These are phyloP conservation scores for Speoplatyrhinus poulsoni DNA, from an alignment of 2,113 vertebrate genomes.

Conservation along the genomic window DNA sequence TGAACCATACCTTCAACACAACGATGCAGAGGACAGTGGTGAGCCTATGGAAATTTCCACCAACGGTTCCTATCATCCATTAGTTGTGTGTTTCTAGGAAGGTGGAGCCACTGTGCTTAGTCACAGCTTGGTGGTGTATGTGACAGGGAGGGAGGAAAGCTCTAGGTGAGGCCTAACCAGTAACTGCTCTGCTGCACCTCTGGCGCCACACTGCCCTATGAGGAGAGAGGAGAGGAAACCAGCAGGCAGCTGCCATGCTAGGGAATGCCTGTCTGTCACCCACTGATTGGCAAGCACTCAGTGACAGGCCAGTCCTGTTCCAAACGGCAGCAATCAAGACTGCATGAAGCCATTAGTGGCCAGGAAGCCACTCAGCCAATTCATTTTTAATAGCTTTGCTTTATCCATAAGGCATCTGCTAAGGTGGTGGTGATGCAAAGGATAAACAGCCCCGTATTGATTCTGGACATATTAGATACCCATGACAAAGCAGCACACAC, in stretches of 20 bases:
- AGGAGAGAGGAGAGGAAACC: not conserved
- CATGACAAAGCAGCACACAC: conserved; percentile 4
- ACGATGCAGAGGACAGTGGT: conserved; percentile 16
- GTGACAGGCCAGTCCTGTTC: not conserved
- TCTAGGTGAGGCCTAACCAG: not conserved
- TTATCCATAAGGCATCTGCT: conserved; percentile 1
- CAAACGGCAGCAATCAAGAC: conserved; percentile 3
- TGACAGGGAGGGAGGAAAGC: not conserved
- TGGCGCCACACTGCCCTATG: conserved; percentile 13
- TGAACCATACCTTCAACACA: conserved; percentile 36
- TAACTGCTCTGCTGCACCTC: conserved; percentile 34
- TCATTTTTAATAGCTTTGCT: not conserved
- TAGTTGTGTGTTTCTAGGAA: conserved; percentile 4
- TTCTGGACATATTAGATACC: conserved; percentile 13
- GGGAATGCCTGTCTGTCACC: not conserved
- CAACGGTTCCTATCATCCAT: not conserved
- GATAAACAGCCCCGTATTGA: not conserved
- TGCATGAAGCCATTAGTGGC: not conserved
- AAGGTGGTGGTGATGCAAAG: not conserved
- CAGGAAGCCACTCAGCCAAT: conserved; percentile 15
- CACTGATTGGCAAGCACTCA: not conserved
- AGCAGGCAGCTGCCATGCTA: not conserved
- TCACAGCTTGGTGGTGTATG: not conserved
- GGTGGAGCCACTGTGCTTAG: conserved; percentile 42
- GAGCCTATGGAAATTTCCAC: conserved; percentile 31